A percentile compares a stretch with the other conserved stretches of the same genome.
Conservation (phyloP, 53 echinoderm and acorn worm species). For the Zoroaster sp. region DNA sequence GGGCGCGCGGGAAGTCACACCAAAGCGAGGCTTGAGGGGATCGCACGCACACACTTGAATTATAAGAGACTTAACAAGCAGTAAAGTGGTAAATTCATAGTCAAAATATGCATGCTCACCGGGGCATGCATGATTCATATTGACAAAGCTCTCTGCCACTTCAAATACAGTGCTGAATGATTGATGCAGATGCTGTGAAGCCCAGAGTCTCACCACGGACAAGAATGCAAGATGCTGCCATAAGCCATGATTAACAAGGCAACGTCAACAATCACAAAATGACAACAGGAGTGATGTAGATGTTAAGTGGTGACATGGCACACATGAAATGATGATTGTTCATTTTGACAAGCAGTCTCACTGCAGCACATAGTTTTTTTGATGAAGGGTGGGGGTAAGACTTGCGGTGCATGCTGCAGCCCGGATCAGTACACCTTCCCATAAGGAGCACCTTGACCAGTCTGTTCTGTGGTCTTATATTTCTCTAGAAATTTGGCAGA, state of each 20-base stretch:
- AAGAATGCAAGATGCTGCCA: neutral
- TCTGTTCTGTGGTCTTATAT: too few species aligned
- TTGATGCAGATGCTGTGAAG: neutral
- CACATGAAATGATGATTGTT: too few species aligned
- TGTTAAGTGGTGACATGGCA: too few species aligned
- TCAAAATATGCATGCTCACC: slow-evolving; percentile 11
- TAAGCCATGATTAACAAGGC: neutral
- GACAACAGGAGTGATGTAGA: too few species aligned
- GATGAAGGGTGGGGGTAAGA: too few species aligned
- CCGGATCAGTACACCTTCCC: too few species aligned
- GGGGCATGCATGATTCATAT: slow-evolving; percentile 28
- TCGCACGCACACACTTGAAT: neutral
- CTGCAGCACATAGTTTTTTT: too few species aligned
- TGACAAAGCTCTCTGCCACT: slow-evolving; percentile 34
- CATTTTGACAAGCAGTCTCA: too few species aligned
- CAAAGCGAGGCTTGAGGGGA: neutral
- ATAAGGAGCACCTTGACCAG: too few species aligned
- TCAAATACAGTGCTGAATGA: slow-evolving; percentile 1
- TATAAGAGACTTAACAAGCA: neutral
- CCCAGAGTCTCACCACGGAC: neutral
- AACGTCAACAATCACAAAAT: neutral
- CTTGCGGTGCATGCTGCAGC: too few species aligned
- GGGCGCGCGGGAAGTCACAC: neutral
- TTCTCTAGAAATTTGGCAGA: too few species aligned
- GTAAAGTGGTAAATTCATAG: neutral